These are phyloP conservation scores for Chironomus tepperi DNA, from an alignment of 1,140 invertebrate species.

Conservation along the genomic window DNA sequence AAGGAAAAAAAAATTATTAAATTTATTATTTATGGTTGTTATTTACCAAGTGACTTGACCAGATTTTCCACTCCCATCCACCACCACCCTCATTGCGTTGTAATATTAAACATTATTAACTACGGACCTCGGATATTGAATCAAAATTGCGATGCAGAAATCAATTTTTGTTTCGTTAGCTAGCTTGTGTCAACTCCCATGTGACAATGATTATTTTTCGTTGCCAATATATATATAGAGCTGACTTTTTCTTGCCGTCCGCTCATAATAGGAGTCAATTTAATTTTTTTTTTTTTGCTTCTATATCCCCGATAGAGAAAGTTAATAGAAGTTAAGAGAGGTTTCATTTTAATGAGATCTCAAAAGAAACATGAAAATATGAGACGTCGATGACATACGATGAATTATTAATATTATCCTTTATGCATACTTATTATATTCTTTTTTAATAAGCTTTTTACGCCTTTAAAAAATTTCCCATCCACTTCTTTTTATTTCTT, in stretches of 20 bases:
- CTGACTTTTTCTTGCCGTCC: not conserved
- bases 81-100: too few relatives aligned
- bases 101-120: too few relatives aligned
- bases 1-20: conserved; percentile 1
- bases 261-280: conserved; percentile 12
- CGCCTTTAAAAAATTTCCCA: not conserved
- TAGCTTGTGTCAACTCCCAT: not conserved
- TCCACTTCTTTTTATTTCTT: not conserved
- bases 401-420: not conserved
- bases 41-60: conserved; percentile 17
- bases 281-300: not conserved
- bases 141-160: conserved; percentile 1
- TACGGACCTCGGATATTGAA: not conserved
- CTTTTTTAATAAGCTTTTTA: conserved; percentile 14
- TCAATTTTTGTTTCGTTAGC: conserved; percentile 17
- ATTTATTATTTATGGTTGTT: conserved; percentile 15
- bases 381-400: not conserved
- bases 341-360: conserved; percentile 22
- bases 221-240: not conserved
- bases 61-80: not conserved
- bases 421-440: not conserved
- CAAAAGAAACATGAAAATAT: not conserved
- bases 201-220: not conserved
- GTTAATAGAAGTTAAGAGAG: conserved; percentile 16
- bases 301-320: not conserved